Base-by-base conservation (phyloP, 2,888 invertebrate species). In the Bellardia pandia region DNA sequence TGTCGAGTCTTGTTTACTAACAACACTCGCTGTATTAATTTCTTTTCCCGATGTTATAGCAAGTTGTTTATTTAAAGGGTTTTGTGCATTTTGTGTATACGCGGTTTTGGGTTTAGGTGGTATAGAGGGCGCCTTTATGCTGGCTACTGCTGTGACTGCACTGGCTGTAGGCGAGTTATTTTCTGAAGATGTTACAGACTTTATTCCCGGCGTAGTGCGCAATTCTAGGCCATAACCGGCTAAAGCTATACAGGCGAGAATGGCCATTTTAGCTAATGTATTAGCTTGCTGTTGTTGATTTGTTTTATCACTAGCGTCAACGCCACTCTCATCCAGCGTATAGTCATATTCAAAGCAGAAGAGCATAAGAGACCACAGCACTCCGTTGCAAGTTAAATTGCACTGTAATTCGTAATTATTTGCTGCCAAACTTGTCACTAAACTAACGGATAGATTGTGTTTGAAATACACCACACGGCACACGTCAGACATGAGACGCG, bases 331-430 rank as follows among this genome's bases (percentile, higher is more conserved):
- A 83, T 99, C 97, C 89, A 99, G 94, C 5, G 99, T 99, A 94
- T 97, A 99, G 94, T 99, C 99, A 93, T 99, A 99, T 86, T 96
- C 96, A 93, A 99, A 98, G 93, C 98, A 96, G 90, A 97, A 97
- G 0, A 97, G 95, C 56, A 99, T 94, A 75, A 99, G 94, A 91
- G 98, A 98, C 97, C 98, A 99, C 4, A 99, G 93, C 0, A 97
- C 97, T 9, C 99, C 99, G 1, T 97, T 96, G 88, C 96, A 96
- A 13, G 98, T 95, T 45, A 99, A 94, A 91, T 96, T 96, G 92
- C 96, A 95, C 93, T 99, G 99, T 40, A 99, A 95, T 77, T 93
- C 93, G 89, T 96, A 95, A 72, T 96, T 96, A 92, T 98, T 98
- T n/a, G 96, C 96, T 0, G 98, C 96, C 88, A 99, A 94, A 13